phyloP scores from a whole-genome alignment of 2,113 vertebrate species.

The Sebastes fasciatus region DNA sequence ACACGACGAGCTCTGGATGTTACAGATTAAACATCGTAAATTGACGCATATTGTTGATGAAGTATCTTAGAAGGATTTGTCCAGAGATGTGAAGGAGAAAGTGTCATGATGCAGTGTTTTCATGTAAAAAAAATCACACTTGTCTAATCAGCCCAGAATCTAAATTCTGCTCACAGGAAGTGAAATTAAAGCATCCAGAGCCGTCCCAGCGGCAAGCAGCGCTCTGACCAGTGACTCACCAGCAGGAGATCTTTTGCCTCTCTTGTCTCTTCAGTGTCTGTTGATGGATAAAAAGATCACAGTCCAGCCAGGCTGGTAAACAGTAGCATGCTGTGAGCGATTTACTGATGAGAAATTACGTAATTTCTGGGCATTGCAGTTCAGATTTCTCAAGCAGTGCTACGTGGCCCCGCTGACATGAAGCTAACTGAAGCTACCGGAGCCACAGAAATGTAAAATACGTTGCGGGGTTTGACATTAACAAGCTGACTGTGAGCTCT shows the following conservation, averaged over 20 bases:
- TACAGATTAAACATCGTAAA: conserved; percentile 21
- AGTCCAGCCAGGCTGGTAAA: conserved; percentile 8
- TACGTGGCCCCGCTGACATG: background rate
- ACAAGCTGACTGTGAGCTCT: background rate
- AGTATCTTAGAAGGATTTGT: background rate
- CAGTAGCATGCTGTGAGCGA: background rate
- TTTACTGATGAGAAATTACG: conserved; percentile 18
- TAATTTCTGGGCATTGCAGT: conserved; percentile 28
- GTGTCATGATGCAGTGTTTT: background rate
- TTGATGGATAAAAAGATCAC: background rate
- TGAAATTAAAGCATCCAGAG: background rate
- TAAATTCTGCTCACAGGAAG: conserved; percentile 13
- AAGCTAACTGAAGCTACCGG: background rate
- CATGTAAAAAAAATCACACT: background rate
- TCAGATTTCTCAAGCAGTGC: conserved; percentile 10
- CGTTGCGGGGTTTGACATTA: background rate
- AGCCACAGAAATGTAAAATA: background rate
- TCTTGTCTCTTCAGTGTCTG: background rate
- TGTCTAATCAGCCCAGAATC: background rate
- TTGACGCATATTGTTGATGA: conserved; percentile 6
- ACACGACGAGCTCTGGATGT: conserved; percentile 13
- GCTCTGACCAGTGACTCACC: background rate
- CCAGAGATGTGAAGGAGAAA: background rate
- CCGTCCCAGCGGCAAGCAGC: background rate
- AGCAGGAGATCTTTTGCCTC: background rate